phyloP scores from a whole-genome alignment of 2,888 invertebrate genomes.

The Rotaria magnacalcarata region DNA sequence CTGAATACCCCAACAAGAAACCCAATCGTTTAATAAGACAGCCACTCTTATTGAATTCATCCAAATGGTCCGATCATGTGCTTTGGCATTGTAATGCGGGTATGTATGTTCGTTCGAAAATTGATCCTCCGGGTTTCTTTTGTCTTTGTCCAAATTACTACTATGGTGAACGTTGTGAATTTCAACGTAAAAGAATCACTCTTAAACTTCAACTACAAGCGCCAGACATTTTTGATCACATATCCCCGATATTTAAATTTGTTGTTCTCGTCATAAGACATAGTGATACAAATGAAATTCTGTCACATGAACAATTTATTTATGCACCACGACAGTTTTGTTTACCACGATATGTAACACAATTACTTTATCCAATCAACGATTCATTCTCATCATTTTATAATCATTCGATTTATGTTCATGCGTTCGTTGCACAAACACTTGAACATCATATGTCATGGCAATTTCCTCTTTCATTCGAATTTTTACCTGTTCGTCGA shows the following conservation, averaged over 20 bases:
- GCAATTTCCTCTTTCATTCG: not conserved
- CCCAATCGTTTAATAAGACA: not conserved
- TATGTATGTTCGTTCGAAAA: not conserved
- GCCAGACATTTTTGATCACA: not conserved
- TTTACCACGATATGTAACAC: not conserved
- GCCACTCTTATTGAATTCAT: not conserved
- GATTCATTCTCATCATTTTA: not conserved
- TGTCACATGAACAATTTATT: not conserved
- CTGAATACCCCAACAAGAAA: not conserved
- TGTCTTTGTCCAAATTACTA: not conserved
- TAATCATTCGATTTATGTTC: not conserved
- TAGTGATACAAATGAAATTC: no score
- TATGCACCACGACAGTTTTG: not conserved
- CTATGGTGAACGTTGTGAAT: slow-evolving; percentile 14
- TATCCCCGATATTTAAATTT: not conserved
- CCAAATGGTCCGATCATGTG: not conserved
- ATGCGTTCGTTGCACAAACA: not conserved
- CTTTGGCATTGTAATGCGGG: not conserved
- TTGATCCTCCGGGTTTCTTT: not conserved
- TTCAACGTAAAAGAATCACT: not conserved
- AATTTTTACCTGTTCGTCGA: not conserved
- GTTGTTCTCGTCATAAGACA: not conserved
- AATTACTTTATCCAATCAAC: not conserved
- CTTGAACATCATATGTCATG: not conserved
- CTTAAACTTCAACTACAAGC: not conserved